Conservation (phyloP, 2,113 vertebrate genomes). For the Ophiodon elongatus region DNA sequence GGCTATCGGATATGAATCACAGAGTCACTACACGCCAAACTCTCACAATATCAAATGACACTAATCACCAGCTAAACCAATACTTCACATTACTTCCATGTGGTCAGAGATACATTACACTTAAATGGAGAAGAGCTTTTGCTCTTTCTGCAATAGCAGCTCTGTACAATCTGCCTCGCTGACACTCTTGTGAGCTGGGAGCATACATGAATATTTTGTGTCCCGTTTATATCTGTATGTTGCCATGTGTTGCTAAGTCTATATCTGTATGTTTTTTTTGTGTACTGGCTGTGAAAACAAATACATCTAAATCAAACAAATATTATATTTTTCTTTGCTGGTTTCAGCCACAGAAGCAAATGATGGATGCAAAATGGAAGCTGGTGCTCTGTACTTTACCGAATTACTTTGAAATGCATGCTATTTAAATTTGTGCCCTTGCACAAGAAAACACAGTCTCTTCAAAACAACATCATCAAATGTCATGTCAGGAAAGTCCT, state of each 20-base stretch:
- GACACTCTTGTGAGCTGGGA: no score
- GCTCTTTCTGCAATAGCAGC: not conserved
- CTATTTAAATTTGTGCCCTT: not conserved
- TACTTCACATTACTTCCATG: no score
- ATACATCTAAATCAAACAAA: not conserved
- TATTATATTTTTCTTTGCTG: not conserved
- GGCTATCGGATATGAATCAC: no score
- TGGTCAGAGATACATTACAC: not conserved
- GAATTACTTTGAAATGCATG: no score
- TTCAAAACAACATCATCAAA: slow-evolving; percentile 3
- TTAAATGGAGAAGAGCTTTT: not conserved
- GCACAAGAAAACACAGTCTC: not conserved
- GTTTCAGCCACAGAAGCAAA: not conserved
- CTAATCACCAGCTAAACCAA: no score
- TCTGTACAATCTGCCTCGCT: no score
- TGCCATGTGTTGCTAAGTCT: not conserved
- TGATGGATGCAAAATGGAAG: not conserved
- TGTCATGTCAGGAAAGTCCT: not conserved
- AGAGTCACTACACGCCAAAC: no score
- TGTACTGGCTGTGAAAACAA: not conserved
- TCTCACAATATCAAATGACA: no score
- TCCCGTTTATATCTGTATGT: no score
- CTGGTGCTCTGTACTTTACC: not conserved
- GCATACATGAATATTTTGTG: no score
- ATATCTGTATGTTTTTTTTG: no score